Percentiles rank a stretch among this genome's conserved stretches.
These are phyloP conservation scores for Yponomeuta cagnagella DNA, from an alignment of 2,888 invertebrate genomes.

Conservation along the genomic window DNA sequence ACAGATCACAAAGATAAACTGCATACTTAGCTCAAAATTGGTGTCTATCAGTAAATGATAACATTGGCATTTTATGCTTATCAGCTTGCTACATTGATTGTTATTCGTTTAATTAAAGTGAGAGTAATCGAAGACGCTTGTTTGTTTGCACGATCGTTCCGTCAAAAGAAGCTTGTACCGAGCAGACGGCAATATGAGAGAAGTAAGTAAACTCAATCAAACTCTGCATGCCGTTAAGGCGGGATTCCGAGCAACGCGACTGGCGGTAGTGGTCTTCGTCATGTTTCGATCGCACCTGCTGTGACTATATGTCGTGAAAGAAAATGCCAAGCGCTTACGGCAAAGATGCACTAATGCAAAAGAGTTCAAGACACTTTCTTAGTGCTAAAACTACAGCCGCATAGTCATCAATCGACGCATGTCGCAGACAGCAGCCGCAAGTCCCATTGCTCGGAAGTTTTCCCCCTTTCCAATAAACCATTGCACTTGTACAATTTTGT, in stretches of 20 bases:
- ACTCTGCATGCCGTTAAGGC: conserved; percentile 28
- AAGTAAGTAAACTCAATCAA: conserved; percentile 50
- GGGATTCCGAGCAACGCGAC: background rate
- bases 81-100: conserved; percentile 12
- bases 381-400: background rate
- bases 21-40: conserved; percentile 16
- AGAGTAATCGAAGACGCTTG: conserved; percentile 38
- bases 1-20: background rate
- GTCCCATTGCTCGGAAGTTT: conserved; percentile 35
- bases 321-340: background rate
- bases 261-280: background rate
- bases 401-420: background rate
- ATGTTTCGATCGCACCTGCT: background rate
- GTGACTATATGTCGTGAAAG: background rate
- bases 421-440: conserved; percentile 11
- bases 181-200: conserved; percentile 47
- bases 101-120: conserved; percentile 14
- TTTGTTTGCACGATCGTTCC: conserved; percentile 48
- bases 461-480: conserved; percentile 19
- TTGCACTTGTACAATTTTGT: conserved; percentile 40
- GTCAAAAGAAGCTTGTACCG: conserved; percentile 53
- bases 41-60: conserved; percentile 52
- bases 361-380: background rate
- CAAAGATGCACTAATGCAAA: background rate
- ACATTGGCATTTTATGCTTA: conserved; percentile 31